Base-by-base conservation (phyloP, 2,888 invertebrate genomes). In the Chrysolina americana region DNA sequence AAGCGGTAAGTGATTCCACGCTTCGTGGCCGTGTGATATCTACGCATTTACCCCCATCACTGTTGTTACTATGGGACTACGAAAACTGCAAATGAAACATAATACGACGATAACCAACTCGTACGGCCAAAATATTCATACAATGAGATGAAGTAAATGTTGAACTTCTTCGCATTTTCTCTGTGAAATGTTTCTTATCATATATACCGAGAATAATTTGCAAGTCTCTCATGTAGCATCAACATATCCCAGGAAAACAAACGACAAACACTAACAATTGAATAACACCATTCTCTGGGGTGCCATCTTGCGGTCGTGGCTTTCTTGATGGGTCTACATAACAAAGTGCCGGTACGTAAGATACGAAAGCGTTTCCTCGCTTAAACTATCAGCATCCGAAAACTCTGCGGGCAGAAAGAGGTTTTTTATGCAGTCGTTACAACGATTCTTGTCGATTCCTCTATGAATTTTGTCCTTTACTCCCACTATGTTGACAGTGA, bases 101-200 rank as follows among this genome's bases (percentile, higher is more conserved):
- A 17, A 53, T 53, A 21, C 10, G 3, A 19, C 19, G 53, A 19
- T 19, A 50, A 53, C 21, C 53, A 21, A 53, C 53, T 44, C 44
- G 44, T 44, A 36, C 6, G 4, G 36, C 15, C 53, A 53, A 53
- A 19, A n/a, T 15, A 59, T 17, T 28, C 59, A 36, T n/a, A 59
- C 36, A n/a, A 72, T 72, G 65, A 41, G 68, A 72, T 41, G 68
- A 72, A 71, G 62, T 71, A 56, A 72, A 63, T 41, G 63, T 72
- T 63, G 48, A 66, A 21, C 50, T 72, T 47, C 47, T 66, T 36
- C 48, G 13, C 21, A 28, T 56, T 65, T 65, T 41, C 41, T 41
- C 71, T 41, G 50, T 50, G 68, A 72, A 68, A 68, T 68, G 66
- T 68, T 68, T 68, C 71, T 68, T 72, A 72, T 72, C 71, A 68